phyloP scores from a whole-genome alignment of 2,113 vertebrate species.

The Hymenochirus boettgeri region DNA sequence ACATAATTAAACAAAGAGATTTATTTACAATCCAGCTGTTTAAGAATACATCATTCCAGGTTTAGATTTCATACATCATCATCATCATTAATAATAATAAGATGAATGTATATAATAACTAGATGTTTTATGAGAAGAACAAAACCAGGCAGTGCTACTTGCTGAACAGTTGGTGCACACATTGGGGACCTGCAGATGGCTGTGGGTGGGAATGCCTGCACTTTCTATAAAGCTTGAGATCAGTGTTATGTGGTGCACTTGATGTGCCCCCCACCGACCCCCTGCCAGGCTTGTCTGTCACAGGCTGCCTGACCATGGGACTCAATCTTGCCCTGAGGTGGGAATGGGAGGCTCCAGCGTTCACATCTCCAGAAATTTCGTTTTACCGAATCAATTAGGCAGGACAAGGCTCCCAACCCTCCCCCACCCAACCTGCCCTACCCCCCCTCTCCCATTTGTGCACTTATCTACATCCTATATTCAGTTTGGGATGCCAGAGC shows the following conservation, averaged over 20 bases:
- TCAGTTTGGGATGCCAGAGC: slow-evolving; percentile 82
- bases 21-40: no score
- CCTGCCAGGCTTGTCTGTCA: slow-evolving; percentile 77
- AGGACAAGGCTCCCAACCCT: slow-evolving; percentile 69
- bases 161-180: slow-evolving; percentile 56
- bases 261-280: slow-evolving; percentile 58
- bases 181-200: slow-evolving; percentile 63
- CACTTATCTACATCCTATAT: slow-evolving; percentile 89
- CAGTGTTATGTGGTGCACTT: slow-evolving; percentile 71
- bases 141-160: slow-evolving; percentile 53
- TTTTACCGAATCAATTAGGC: slow-evolving; percentile 98
- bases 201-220: slow-evolving; percentile 77
- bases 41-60: no score
- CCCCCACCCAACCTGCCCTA: no score
- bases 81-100: slow-evolving; percentile 43
- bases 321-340: slow-evolving; percentile 93
- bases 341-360: slow-evolving; percentile 92
- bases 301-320: slow-evolving; percentile 72
- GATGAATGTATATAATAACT: neutral
- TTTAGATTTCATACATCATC: no score
- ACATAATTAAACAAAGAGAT: no score
- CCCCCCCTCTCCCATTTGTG: slow-evolving; percentile 67
- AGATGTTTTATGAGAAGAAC: slow-evolving; percentile 50
- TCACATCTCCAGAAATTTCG: slow-evolving; percentile 92
- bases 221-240: slow-evolving; percentile 88